phyloP scores from a whole-genome alignment of 2,113 vertebrate species.

The Poicephalus gulielmi region DNA sequence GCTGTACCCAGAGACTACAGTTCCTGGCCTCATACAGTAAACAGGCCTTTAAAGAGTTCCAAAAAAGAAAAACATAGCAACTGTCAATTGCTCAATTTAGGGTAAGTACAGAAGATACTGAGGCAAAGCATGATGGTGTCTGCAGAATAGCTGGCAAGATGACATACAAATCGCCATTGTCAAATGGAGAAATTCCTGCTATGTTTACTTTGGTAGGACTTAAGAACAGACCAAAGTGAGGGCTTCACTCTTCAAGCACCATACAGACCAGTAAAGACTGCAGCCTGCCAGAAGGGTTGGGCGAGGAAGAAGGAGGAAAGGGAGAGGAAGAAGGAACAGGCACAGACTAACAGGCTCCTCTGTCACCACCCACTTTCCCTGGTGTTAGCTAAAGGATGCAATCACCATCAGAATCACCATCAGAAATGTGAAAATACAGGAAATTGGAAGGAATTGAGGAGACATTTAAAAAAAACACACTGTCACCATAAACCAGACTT shows the following conservation, averaged over 20 bases:
- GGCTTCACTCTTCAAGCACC: background rate
- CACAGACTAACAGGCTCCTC: background rate
- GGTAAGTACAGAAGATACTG: background rate
- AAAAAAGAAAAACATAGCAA: background rate
- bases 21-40: background rate
- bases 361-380: background rate
- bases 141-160: background rate
- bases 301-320: background rate
- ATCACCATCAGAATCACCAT: background rate
- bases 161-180: background rate
- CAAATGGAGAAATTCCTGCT: background rate
- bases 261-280: background rate
- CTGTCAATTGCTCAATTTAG: background rate
- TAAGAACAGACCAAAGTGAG: background rate
- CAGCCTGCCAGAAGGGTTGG: background rate
- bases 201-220: background rate
- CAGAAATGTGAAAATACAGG: background rate
- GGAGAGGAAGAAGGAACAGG: background rate
- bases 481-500: background rate
- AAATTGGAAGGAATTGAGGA: background rate
- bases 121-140: background rate
- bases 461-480: background rate
- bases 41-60: background rate
- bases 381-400: background rate
- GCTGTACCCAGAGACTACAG: background rate